These are phyloP conservation scores for Trichogramma dendrolimi DNA, from an alignment of 2,888 invertebrate genomes.

Conservation along the genomic window DNA sequence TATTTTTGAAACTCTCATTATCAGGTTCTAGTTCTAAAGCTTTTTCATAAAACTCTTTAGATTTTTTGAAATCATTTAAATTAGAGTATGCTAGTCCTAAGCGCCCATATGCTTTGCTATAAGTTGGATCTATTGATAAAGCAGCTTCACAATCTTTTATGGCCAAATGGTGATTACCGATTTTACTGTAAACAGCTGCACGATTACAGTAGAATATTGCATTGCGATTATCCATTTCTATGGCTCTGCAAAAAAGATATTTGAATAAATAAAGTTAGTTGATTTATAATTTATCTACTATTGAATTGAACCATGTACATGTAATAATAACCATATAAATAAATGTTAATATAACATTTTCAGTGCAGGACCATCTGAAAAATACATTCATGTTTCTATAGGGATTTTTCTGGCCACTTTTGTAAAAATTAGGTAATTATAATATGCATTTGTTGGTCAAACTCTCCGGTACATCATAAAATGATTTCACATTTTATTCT, in stretches of 20 bases:
- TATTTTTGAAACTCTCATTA: constrained; percentile 85
- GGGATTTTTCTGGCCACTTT: no score
- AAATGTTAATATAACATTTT: no score
- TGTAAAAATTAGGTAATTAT: no score
- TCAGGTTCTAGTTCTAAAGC: constrained; percentile 88
- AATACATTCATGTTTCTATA: no score
- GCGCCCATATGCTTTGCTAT: constrained; percentile 92
- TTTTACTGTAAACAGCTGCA: constrained; percentile 90
- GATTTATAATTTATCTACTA: constrained; percentile 1
- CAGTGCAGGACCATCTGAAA: no score
- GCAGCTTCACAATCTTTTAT: constrained; percentile 89
- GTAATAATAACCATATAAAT: background rate
- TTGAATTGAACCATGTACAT: background rate
- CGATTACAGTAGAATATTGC: constrained; percentile 96
- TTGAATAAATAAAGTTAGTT: constrained; percentile 5
- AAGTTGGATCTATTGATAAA: constrained; percentile 80
- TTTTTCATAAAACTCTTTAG: constrained; percentile 79
- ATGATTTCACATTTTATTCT: no score
- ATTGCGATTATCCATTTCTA: constrained; percentile 80
- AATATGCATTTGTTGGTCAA: no score
- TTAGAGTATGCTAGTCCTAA: constrained; percentile 83
- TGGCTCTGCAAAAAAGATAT: constrained; percentile 63
- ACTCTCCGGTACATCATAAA: no score
- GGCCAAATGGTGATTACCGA: constrained; percentile 78
- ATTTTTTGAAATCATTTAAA: constrained; percentile 76